Percentiles rank a stretch among this genome's conserved stretches.
Conservation (phyloP, 2,797 vertebrate genomes). For the Bradypodion pumilum region DNA sequence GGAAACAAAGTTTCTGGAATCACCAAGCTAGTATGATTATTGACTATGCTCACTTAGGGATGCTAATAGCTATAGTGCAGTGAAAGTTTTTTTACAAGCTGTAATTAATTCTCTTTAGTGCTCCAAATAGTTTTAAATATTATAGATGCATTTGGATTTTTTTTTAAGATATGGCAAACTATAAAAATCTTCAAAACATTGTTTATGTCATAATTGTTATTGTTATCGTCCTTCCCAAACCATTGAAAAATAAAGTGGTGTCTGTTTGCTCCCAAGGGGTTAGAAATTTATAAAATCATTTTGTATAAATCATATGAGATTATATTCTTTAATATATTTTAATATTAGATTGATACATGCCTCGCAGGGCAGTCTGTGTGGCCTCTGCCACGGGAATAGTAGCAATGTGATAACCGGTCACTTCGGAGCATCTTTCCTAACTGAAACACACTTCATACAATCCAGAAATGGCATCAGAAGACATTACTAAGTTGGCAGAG, state of each 20-base stretch:
- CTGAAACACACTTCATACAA: conserved; percentile 42
- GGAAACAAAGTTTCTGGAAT: too few species aligned
- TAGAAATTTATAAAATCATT: background rate
- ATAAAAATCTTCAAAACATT: background rate
- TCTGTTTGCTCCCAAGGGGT: background rate
- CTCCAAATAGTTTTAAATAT: background rate
- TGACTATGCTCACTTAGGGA: too few species aligned
- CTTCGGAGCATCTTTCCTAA: conserved; percentile 24
- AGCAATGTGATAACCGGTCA: too few species aligned
- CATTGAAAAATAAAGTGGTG: background rate
- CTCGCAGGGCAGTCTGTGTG: too few species aligned
- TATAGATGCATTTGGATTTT: background rate
- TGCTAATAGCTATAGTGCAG: too few species aligned
- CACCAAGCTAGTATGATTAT: too few species aligned
- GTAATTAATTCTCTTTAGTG: background rate
- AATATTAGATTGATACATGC: background rate
- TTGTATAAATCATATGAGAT: background rate
- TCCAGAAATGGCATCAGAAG: conserved; percentile 88
- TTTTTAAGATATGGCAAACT: background rate
- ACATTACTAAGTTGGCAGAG: conserved; percentile 87
- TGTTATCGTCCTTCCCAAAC: background rate
- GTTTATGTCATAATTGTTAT: background rate
- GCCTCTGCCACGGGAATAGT: too few species aligned
- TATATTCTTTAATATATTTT: background rate
- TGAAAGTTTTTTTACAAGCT: too few species aligned